Percentiles rank a stretch among this genome's conserved stretches.
phyloP scores from a whole-genome alignment of 2,797 vertebrate species.

The Schizopygopsis pylzovi region DNA sequence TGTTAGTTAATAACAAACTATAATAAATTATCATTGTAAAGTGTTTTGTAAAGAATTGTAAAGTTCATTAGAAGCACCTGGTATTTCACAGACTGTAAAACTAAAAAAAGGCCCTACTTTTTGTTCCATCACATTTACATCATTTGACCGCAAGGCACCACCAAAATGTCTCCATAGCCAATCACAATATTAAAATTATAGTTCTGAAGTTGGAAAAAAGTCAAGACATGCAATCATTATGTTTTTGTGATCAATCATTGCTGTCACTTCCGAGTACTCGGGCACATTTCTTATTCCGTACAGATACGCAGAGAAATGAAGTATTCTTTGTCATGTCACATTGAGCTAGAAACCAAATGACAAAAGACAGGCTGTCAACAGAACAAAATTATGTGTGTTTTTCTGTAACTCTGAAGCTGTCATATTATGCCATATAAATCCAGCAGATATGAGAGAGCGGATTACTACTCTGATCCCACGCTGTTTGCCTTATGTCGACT shows the following conservation, averaged over 20 bases:
- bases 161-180: background rate
- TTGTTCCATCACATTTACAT: background rate
- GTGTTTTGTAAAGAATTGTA: background rate
- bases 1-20: background rate
- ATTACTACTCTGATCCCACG: constrained; percentile 28
- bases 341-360: constrained; percentile 44
- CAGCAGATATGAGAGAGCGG: constrained; percentile 12
- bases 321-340: constrained; percentile 45
- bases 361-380: constrained; percentile 36
- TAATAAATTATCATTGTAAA: background rate
- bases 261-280: background rate
- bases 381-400: constrained; percentile 44
- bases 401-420: constrained; percentile 20
- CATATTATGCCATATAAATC: constrained; percentile 32
- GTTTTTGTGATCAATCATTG: constrained; percentile 22
- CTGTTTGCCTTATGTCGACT: constrained; percentile 20
- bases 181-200: background rate
- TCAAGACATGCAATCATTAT: constrained; percentile 16
- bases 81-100: background rate
- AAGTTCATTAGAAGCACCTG: background rate
- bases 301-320: constrained; percentile 50
- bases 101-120: background rate
- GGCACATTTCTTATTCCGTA: constrained; percentile 15
- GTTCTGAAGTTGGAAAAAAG: constrained; percentile 3
- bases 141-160: background rate